Conservation (phyloP, 2,113 vertebrate genomes). For the Acanthochromis polyacanthus region DNA sequence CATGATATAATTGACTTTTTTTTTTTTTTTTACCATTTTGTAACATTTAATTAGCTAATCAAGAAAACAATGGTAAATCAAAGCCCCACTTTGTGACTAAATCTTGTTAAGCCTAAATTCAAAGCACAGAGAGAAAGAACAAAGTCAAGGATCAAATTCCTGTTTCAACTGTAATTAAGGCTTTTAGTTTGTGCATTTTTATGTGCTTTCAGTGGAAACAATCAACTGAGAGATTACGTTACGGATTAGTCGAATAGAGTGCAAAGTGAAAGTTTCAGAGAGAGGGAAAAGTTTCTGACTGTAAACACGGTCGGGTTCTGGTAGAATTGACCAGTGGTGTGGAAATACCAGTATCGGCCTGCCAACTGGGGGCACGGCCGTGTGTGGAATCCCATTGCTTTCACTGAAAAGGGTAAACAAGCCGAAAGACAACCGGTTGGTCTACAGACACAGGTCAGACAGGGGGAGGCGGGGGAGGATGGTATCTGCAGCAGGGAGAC, state of each 20-base stretch:
- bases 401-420: conserved; percentile 76
- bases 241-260: background rate
- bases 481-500: conserved; percentile 16
- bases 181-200: too few relatives aligned
- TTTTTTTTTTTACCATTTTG: too few relatives aligned
- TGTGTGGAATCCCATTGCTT: conserved; percentile 70
- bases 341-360: conserved; percentile 63
- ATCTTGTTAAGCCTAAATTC: too few relatives aligned
- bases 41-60: too few relatives aligned
- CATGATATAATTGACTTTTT: too few relatives aligned
- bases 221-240: too few relatives aligned
- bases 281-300: conserved; percentile 9
- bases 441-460: conserved; percentile 51
- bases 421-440: conserved; percentile 54
- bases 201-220: too few relatives aligned
- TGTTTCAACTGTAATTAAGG: too few relatives aligned
- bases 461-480: conserved; percentile 10
- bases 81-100: too few relatives aligned
- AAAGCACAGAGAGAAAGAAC: too few relatives aligned
- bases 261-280: background rate
- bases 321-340: conserved; percentile 64
- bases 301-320: conserved; percentile 49
- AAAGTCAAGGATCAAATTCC: too few relatives aligned
- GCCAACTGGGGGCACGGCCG: conserved; percentile 41
- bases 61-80: too few relatives aligned